Evolutionary conservation across 1,140 invertebrate species (phyloP).

Genomic region (Fopius arisanus): DNA sequence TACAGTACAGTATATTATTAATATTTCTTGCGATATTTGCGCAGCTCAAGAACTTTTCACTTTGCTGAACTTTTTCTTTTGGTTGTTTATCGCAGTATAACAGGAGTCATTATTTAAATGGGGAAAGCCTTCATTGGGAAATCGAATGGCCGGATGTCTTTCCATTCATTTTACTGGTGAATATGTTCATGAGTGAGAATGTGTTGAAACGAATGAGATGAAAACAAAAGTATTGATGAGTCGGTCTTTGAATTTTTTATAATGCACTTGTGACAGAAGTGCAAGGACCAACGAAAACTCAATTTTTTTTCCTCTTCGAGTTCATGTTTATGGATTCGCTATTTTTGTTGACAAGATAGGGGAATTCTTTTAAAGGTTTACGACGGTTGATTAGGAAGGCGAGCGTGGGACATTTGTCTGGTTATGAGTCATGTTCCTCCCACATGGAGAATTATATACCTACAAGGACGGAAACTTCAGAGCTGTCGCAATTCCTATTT

Average conservation of each 20-base stretch:
- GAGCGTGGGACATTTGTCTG: constrained; percentile 10
- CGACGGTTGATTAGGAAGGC: neutral
- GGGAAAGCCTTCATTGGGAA: neutral
- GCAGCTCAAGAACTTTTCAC: neutral
- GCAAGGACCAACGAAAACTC: neutral
- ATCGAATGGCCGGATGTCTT: constrained; percentile 8
- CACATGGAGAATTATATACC: neutral
- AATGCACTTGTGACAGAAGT: constrained; percentile 1
- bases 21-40: neutral
- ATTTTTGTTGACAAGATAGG: neutral
- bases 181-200: neutral
- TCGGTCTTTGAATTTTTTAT: neutral
- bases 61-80: neutral
- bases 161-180: neutral
- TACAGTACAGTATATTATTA: too few relatives aligned
- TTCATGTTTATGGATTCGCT: neutral
- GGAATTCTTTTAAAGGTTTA: neutral
- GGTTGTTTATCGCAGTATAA: neutral
- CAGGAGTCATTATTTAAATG: neutral
- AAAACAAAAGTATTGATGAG: constrained; percentile 5
- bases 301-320: neutral
- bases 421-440: constrained; percentile 1
- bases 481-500: constrained; percentile 1
- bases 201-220: neutral
- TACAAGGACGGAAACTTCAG: neutral